phyloP scores from a whole-genome alignment of 2,888 invertebrate genomes.

The Drosophila dives region DNA sequence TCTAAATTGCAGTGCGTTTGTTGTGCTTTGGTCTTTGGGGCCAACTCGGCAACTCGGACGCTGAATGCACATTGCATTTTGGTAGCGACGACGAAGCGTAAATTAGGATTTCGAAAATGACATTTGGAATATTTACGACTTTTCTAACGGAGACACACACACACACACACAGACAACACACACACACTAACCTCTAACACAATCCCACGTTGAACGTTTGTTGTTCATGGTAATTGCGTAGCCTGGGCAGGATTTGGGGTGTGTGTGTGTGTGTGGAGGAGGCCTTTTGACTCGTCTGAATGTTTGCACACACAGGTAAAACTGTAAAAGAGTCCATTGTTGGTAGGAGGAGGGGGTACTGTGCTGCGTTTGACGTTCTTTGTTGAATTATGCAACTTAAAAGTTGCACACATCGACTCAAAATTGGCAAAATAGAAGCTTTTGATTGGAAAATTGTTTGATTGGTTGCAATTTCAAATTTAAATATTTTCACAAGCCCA shows the following conservation, averaged over 20 bases:
- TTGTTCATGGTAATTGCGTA: slow-evolving; percentile 82
- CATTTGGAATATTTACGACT: slow-evolving; percentile 85
- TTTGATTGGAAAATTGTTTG: slow-evolving; percentile 80
- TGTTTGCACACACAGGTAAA: slow-evolving; percentile 59
- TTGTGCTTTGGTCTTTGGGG: slow-evolving; percentile 45
- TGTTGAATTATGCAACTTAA: slow-evolving; percentile 81
- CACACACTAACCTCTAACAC: slow-evolving; percentile 6
- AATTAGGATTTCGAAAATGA: slow-evolving; percentile 85
- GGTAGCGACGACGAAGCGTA: slow-evolving; percentile 83
- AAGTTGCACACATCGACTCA: slow-evolving; percentile 72
- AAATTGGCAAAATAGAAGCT: slow-evolving; percentile 75
- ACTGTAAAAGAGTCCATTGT: slow-evolving; percentile 31
- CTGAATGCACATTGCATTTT: slow-evolving; percentile 82
- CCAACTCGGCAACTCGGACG: slow-evolving; percentile 38
- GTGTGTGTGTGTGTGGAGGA: not conserved
- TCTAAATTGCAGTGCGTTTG: slow-evolving; percentile 75
- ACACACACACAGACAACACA: slow-evolving; percentile 27
- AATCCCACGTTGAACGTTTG: slow-evolving; percentile 55
- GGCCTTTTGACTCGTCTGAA: slow-evolving; percentile 25
- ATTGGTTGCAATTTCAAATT: slow-evolving; percentile 80
- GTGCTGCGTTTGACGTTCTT: slow-evolving; percentile 57
- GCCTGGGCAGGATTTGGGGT: slow-evolving; percentile 17
- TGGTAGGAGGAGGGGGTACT: not conserved
- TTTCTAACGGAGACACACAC: slow-evolving; percentile 58
- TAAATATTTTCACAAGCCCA: slow-evolving; percentile 76